Percentiles rank a stretch among this genome's conserved stretches.
phyloP scores from a whole-genome alignment of 37 sponge, comb jelly and placozoan species.

The Haliclona indistincta region DNA sequence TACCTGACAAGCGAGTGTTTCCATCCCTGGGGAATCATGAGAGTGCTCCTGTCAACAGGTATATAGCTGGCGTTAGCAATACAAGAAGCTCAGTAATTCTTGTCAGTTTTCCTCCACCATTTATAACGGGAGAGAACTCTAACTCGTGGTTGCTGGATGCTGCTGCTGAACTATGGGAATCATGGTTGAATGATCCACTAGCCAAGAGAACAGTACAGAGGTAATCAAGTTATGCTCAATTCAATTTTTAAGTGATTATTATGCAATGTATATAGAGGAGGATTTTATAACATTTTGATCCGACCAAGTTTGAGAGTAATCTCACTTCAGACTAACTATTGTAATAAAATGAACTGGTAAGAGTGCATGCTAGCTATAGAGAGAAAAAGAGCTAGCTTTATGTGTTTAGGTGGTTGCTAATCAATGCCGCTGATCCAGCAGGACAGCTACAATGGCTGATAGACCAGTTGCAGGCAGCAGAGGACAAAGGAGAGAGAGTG shows the following conservation, averaged over 20 bases:
- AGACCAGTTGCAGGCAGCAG: conserved; percentile 78
- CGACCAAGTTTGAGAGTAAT: conserved; percentile 66
- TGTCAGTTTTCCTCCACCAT: conserved; percentile 88
- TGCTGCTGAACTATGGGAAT: conserved; percentile 62
- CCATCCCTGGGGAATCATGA: conserved; percentile 96
- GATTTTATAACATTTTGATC: conserved; percentile 74
- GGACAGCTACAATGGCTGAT: conserved; percentile 91
- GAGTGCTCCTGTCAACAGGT: conserved; percentile 88
- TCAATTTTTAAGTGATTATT: neutral
- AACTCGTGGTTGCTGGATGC: conserved; percentile 82
- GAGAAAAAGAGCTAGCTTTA: no score
- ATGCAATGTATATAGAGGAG: conserved; percentile 48
- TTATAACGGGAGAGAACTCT: conserved; percentile 74
- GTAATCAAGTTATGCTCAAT: neutral
- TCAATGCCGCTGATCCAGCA: conserved; percentile 90
- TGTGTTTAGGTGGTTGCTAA: conserved; percentile 93
- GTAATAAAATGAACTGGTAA: conserved; percentile 75
- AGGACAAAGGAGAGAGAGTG: conserved; percentile 85
- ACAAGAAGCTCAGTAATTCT: no score
- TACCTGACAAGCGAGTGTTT: conserved; percentile 79
- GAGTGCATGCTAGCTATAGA: neutral
- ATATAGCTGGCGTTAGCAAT: no score
- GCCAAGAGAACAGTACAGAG: conserved; percentile 50
- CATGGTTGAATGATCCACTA: conserved; percentile 74
- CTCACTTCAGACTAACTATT: conserved; percentile 90